Conservation (phyloP, 1,140 invertebrate species). For the Euborellia annulipes region DNA sequence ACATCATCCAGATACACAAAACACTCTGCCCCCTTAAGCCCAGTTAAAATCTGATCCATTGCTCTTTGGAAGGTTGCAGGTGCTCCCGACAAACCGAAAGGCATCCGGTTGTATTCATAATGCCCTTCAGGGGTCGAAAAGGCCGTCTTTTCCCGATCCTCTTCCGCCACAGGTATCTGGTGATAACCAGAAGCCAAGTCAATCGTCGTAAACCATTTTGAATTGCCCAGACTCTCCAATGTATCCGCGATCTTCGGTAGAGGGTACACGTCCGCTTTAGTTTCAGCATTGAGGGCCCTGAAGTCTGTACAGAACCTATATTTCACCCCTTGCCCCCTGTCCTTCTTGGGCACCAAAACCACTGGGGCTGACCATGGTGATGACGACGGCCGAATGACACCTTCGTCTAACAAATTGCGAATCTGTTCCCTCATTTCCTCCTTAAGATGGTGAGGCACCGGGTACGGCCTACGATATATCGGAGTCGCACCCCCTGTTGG, state of each 20-base stretch:
- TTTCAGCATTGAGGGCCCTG: conserved; percentile 18
- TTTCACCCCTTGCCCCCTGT: no score
- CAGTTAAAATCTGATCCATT: conserved; percentile 25
- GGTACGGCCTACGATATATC: no score
- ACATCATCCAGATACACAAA: conserved; percentile 28
- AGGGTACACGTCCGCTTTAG: conserved; percentile 25
- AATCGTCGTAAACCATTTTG: conserved; percentile 22
- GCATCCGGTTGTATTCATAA: conserved; percentile 24
- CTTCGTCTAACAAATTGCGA: no score
- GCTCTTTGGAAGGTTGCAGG: conserved; percentile 27
- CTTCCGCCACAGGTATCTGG: conserved; percentile 24
- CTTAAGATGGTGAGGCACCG: no score
- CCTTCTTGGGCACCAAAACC: no score
- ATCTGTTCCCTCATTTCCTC: no score
- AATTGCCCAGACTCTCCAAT: conserved; percentile 18
- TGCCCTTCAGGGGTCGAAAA: conserved; percentile 23
- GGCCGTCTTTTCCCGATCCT: conserved; percentile 24
- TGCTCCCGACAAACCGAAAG: conserved; percentile 27
- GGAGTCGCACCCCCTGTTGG: no score
- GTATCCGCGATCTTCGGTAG: conserved; percentile 32
- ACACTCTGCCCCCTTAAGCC: conserved; percentile 18
- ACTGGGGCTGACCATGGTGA: no score
- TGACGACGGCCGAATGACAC: no score
- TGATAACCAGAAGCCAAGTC: conserved; percentile 25
- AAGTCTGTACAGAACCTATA: conserved; percentile 29